Conservation (phyloP, 2,113 vertebrate genomes). For the Hylia prasina region DNA sequence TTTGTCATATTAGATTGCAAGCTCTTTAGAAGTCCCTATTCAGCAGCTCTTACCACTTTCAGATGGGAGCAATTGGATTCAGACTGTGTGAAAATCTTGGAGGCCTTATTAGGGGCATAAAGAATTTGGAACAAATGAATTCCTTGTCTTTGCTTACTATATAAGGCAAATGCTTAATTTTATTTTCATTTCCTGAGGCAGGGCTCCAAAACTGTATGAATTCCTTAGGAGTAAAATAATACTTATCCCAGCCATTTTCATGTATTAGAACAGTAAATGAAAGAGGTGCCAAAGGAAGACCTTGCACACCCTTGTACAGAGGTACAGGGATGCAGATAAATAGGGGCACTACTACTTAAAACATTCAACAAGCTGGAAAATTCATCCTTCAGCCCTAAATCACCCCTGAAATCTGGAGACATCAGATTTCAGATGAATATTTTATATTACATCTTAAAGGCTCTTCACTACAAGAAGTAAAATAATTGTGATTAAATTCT, state of each 20-base stretch:
- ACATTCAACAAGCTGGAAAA: slow-evolving; percentile 16
- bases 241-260: background rate
- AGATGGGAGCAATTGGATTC: background rate
- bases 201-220: background rate
- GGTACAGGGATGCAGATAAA: background rate
- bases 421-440: slow-evolving; percentile 45
- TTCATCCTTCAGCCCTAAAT: slow-evolving; percentile 24
- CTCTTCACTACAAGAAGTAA: slow-evolving; percentile 44
- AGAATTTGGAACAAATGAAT: background rate
- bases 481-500: slow-evolving; percentile 73
- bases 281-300: background rate
- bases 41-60: background rate
- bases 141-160: background rate
- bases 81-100: background rate
- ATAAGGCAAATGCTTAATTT: background rate
- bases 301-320: background rate
- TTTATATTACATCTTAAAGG: slow-evolving; percentile 58
- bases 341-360: background rate
- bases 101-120: background rate
- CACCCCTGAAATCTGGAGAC: background rate
- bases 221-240: background rate
- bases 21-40: background rate
- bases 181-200: background rate
- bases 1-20: background rate
- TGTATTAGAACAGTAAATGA: background rate